A percentile compares a stretch with the other conserved stretches of the same genome.
Evolutionary conservation across 2,888 invertebrate genomes (phyloP).

Genomic region (Cephalotes varians): DNA sequence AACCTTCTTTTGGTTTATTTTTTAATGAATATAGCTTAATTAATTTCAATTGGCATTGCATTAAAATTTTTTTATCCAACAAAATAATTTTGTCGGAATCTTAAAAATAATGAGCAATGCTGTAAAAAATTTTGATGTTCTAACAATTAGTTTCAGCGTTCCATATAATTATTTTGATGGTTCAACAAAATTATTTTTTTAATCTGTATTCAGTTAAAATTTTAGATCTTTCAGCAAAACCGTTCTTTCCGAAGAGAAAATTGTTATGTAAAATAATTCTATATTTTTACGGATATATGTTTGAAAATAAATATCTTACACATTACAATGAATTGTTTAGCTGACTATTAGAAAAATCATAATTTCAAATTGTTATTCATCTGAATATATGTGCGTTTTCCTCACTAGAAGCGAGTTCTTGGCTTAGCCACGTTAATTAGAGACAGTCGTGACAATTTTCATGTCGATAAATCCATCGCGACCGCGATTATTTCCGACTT

Average conservation of each 20-base stretch:
- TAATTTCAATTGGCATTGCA: not conserved
- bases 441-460: slow-evolving; percentile 29
- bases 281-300: too few species aligned
- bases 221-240: too few species aligned
- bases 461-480: slow-evolving; percentile 39
- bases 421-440: slow-evolving; percentile 32
- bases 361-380: not conserved
- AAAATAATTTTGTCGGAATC: too few species aligned
- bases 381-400: not conserved
- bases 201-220: too few species aligned
- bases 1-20: not conserved
- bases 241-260: too few species aligned
- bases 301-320: not conserved
- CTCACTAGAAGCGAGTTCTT: not conserved
- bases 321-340: not conserved
- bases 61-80: not conserved
- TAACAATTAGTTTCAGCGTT: too few species aligned
- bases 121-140: too few species aligned
- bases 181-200: too few species aligned
- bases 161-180: too few species aligned
- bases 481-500: slow-evolving; percentile 40
- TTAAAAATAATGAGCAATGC: too few species aligned
- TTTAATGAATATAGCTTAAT: not conserved
- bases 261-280: too few species aligned
- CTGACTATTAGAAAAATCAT: not conserved